phyloP scores from a whole-genome alignment of 2,113 vertebrate genomes.

The Grallaria varia region DNA sequence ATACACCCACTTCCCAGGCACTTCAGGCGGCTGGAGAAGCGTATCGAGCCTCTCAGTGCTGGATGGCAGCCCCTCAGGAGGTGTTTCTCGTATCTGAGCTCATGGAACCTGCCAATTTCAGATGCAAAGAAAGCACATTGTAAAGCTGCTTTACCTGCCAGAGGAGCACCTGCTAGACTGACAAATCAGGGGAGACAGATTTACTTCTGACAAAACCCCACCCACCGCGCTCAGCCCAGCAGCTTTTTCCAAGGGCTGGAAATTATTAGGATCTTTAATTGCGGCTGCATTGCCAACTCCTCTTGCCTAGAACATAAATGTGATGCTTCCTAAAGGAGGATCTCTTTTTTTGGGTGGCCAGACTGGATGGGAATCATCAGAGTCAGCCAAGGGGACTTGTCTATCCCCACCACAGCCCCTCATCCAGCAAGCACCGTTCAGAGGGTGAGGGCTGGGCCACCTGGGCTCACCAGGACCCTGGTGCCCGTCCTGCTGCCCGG shows the following conservation, averaged over 20 bases:
- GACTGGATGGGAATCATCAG: neutral
- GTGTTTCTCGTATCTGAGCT: neutral
- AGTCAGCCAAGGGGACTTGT: neutral
- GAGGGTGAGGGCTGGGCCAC: neutral
- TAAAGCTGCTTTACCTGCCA: neutral
- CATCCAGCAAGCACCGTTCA: rapidly evolving
- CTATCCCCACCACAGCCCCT: rapidly evolving
- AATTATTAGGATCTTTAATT: neutral
- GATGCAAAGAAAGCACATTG: neutral
- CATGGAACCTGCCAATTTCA: neutral
- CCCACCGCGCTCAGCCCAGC: neutral
- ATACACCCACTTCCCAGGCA: neutral
- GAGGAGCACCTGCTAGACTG: neutral
- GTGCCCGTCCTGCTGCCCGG: neutral
- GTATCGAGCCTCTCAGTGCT: rapidly evolving
- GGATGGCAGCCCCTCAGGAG: neutral
- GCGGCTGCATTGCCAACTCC: neutral
- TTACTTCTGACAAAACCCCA: neutral
- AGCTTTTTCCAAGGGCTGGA: neutral
- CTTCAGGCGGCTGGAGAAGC: rapidly evolving
- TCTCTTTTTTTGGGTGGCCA: neutral
- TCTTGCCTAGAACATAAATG: neutral
- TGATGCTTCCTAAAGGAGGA: neutral
- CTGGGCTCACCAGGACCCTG: neutral
- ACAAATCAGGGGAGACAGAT: neutral